Conservation (phyloP, 2,113 vertebrate genomes). For the Antidorcas marsupialis region DNA sequence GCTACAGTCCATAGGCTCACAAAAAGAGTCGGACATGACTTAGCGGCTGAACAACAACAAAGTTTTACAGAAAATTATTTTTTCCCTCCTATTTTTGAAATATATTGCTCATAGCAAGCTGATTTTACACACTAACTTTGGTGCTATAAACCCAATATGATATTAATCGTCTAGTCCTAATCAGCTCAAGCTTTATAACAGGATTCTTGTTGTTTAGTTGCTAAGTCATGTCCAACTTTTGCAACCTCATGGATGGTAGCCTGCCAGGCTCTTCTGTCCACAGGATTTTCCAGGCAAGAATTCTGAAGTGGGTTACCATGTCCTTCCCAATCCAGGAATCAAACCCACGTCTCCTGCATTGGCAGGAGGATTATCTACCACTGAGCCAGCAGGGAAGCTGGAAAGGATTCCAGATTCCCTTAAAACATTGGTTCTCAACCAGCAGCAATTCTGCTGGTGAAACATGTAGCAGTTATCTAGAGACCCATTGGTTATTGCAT, state of each 20-base stretch:
- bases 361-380: neutral
- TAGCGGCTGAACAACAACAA: neutral
- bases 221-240: neutral
- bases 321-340: neutral
- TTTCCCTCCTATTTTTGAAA: neutral
- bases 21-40: fast-evolving
- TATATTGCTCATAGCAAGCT: neutral
- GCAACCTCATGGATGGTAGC: neutral
- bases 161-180: neutral
- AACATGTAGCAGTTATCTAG: neutral
- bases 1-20: neutral
- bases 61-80: neutral
- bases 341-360: neutral
- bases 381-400: neutral
- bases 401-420: neutral
- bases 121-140: neutral
- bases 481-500: neutral
- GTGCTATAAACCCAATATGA: neutral
- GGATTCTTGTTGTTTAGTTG: neutral
- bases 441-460: neutral
- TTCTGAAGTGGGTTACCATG: neutral
- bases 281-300: neutral
- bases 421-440: neutral
- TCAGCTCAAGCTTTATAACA: neutral
- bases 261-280: neutral